phyloP scores from a whole-genome alignment of 2,113 vertebrate genomes.

The Saccopteryx bilineata region DNA sequence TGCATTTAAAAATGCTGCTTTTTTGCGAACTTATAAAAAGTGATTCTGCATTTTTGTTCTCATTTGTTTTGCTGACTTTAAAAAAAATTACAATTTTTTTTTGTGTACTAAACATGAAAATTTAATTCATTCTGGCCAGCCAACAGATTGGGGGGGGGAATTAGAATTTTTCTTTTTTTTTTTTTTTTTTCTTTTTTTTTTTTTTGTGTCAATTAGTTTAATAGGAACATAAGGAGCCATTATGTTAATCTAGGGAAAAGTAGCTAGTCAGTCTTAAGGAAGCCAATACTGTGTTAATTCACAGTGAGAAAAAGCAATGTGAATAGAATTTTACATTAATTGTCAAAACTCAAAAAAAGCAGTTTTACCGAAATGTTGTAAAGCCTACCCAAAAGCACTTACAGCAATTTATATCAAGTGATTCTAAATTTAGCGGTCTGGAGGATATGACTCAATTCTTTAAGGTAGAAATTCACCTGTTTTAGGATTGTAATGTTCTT shows the following conservation, averaged over 20 bases:
- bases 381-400: slow-evolving; percentile 86
- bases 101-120: slow-evolving; percentile 46
- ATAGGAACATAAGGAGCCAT: slow-evolving; percentile 75
- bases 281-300: slow-evolving; percentile 83
- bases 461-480: slow-evolving; percentile 77
- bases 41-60: neutral
- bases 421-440: slow-evolving; percentile 76
- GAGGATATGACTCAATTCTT: slow-evolving; percentile 77
- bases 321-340: slow-evolving; percentile 84
- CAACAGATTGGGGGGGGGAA: neutral
- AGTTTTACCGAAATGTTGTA: slow-evolving; percentile 82
- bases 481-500: slow-evolving; percentile 80
- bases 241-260: slow-evolving; percentile 83
- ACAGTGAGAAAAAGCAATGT: slow-evolving; percentile 83
- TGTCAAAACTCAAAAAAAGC: slow-evolving; percentile 82
- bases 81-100: slow-evolving; percentile 28
- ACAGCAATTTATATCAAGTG: slow-evolving; percentile 81
- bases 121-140: neutral
- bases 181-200: too few relatives aligned
- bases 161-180: too few relatives aligned
- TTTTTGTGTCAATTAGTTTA: slow-evolving; percentile 73
- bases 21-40: neutral
- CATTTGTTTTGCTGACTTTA: neutral
- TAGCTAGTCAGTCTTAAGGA: slow-evolving; percentile 80
- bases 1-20: neutral